Evolutionary conservation across 2,113 vertebrate genomes (phyloP), one percentile per base, ranked within the genome.

Genomic region (Thymallus thymallus): DNA sequence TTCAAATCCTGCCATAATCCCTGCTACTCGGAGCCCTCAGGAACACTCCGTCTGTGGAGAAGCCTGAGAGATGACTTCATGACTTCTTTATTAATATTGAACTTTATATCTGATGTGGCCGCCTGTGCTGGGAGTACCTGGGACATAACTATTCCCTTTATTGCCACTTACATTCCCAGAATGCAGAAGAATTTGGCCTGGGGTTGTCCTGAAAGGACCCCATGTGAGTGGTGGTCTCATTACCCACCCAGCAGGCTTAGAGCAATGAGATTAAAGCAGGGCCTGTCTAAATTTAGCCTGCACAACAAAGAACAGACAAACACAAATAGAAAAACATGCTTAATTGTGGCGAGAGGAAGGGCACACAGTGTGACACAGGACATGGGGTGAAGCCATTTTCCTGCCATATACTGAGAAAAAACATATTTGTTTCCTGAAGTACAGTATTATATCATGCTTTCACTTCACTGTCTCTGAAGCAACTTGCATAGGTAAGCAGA

Each of bases 181-280:
- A 35, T 7, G 16, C 32, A 41, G 16, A 67, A 32, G 6, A 32
- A 67, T 45, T 14, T 32, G 65, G 65, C 32, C 65, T n/a, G 9
- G 16, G 32, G 18, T 20, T 41, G 51, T 55, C 51, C 51, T 55
- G 13, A 20, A 20, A 55, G 18, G 51, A 18, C 35, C 6, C 32
- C 32, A 20, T 74, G 60, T 56, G 64, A 73, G 58, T 55, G 45
- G 67, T 2, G 64, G 46, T 78, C 64, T 1, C 64, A 67, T 72
- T 63, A 72, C 30, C 61, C 60, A 29, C 18, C 76, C 30, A n/a
- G 3, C 69, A 75, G 75, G 20, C 74, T 76, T 51, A 29, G 41
- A 78, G 68, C 73, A 87, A 86, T 82, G 9, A 82, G 75, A 87
- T 88, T 82, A 87, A 26, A 71, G 62, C 32, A 26, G 35, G 35